phyloP scores from a whole-genome alignment of 2,797 vertebrate genomes.

The Anniella stebbinsi region DNA sequence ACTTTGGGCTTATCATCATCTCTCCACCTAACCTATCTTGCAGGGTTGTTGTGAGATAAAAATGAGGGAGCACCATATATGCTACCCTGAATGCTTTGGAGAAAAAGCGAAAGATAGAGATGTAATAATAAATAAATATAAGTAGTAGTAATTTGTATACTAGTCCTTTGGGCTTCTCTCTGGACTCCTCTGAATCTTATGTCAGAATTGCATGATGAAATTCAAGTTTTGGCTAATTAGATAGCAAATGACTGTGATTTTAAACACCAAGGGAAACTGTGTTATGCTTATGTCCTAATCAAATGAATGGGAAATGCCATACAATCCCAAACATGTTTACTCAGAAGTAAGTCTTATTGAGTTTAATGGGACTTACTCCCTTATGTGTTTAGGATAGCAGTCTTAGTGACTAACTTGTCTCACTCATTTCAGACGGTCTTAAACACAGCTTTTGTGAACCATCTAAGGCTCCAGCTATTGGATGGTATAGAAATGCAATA shows the following conservation, averaged over 20 bases:
- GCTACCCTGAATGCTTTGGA: neutral
- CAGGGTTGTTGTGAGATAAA: neutral
- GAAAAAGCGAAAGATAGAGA: neutral
- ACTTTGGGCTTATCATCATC: too few relatives aligned
- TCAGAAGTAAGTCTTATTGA: neutral
- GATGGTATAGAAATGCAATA: too few relatives aligned
- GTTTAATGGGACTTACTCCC: neutral
- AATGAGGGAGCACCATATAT: neutral
- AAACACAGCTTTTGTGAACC: neutral
- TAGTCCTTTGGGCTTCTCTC: neutral
- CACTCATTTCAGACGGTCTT: neutral
- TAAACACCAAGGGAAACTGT: neutral
- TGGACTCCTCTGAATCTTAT: neutral
- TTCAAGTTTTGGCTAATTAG: neutral
- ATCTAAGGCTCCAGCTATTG: too few relatives aligned
- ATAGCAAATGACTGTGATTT: neutral
- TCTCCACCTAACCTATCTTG: too few relatives aligned
- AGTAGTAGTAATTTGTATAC: neutral
- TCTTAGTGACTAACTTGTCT: neutral
- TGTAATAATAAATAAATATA: neutral
- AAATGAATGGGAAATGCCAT: neutral
- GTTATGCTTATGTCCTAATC: neutral
- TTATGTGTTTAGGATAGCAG: neutral
- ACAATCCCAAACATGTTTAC: neutral
- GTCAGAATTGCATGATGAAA: neutral